Evolutionary conservation across 1,140 invertebrate genomes (phyloP), one percentile per base, ranked within the genome.

Genomic region (Drosophila nigromelanica): DNA sequence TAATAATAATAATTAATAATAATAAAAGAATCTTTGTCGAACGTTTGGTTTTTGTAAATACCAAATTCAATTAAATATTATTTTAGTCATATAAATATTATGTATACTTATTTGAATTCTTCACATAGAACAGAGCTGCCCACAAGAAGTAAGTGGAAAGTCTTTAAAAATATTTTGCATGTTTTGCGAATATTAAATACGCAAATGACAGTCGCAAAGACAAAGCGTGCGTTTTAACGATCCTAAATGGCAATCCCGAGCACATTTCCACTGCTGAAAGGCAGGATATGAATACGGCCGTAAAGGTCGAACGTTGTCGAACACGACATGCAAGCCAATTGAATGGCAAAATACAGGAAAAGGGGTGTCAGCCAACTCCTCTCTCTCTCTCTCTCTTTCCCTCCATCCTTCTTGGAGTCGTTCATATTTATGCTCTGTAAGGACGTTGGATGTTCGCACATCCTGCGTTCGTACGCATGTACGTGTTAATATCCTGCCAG

Each of bases 401-500:
- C 37, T 14, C n/a, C n/a, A n/a, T 24, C 21, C 27, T 43, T 30
- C 35, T 45, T 37, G 40, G 52, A 43, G 68, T 75, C 78, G 71
- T 86, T 82, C 71, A 89, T 86, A 78, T 89, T 82, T 78, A 86
- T 82, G 64, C 45, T 58, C 48, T 58, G 42, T 51, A 47, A 68
- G 79, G 75, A 82, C 79, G 67, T 62, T 59, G 39, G 51, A 73
- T 77, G 74, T 66, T 81, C 62, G 66, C 67, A 68, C 59, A 79
- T 85, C 67, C 73, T 70, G 76, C 74, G 79, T 58, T 76, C 58
- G 64, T 64, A 67, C 73, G 69, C 59, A 58, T 64, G 83, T 87
- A 86, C 82, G 82, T 86, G 82, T 86, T 86, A 86, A 86, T 87
- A 86, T 86, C 82, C 72, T 68, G 50, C 50, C 60, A 64, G 63